Conservation (phyloP, 2,797 vertebrate genomes). For the Gallinago solitaria region DNA sequence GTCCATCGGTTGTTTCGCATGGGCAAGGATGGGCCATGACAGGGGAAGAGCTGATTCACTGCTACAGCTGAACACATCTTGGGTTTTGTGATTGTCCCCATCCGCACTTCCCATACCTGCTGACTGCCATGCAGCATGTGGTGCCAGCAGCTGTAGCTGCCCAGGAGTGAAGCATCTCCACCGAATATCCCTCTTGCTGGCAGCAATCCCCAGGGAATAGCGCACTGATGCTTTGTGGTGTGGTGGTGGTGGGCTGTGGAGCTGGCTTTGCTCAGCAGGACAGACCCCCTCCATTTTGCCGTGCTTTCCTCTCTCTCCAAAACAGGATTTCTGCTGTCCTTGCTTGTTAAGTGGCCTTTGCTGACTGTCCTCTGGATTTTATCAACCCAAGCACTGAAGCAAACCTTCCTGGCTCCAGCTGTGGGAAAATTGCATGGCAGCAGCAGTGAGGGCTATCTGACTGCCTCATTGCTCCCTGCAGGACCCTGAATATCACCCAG, state of each 20-base stretch:
- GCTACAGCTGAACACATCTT: neutral
- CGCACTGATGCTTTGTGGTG: rapidly evolving
- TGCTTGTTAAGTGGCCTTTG: neutral
- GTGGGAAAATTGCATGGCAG: rapidly evolving
- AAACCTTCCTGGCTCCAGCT: neutral
- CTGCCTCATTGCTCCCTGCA: neutral
- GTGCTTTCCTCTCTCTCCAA: neutral
- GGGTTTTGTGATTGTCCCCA: neutral
- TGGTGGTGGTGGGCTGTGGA: neutral
- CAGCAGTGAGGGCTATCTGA: neutral
- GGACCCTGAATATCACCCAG: neutral
- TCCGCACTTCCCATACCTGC: neutral
- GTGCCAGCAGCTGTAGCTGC: neutral
- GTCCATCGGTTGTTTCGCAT: rapidly evolving
- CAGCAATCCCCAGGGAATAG: neutral
- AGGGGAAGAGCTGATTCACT: neutral
- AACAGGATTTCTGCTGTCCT: neutral
- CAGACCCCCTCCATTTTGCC: neutral
- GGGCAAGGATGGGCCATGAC: neutral
- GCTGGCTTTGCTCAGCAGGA: neutral
- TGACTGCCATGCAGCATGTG: neutral
- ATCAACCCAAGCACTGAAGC: neutral
- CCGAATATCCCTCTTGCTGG: rapidly evolving
- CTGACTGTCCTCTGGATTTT: neutral
- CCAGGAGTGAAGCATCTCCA: neutral